Evolutionary conservation across 2,888 invertebrate genomes (phyloP), one percentile per base, ranked within the genome.

Genomic region (Atherix ibis): DNA sequence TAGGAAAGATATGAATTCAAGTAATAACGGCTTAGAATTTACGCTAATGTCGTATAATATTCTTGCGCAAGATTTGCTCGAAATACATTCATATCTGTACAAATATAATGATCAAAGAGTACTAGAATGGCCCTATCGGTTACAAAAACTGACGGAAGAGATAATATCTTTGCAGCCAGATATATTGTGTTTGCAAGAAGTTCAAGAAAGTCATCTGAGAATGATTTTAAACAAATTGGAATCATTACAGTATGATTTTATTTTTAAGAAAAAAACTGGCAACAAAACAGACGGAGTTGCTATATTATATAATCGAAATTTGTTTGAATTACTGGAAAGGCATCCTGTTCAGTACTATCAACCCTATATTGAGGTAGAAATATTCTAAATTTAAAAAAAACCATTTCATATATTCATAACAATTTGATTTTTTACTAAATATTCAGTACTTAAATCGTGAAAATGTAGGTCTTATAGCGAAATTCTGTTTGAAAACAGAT

Each of bases 221-320:
- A 63, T 66, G 31, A 76, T 79, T 52, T 76, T 66, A 48, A 54
- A 53, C 32, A 69, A 60, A 50, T 67, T 66, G 37, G 62, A 63
- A 37, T 48, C 53, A 35, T 56, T 62, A 58, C 85, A 87, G 2
- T 88, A 83, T 51, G 58, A 62, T 18, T 76, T 81, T 31, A 52
- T 84, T 4, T 94, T 71, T 54, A 88, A 91, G 58, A 79, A 81
- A 55, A 73, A 87, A 49, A 89, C 89, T 1, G 80, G 82, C 1
- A 62, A 63, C 22, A 73, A 83, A 46, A 64, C 65, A 8, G 97
- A 98, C 59, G 97, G 97, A 0, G 87, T 94, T 57, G 88, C 92
- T 1, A 79, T 92, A 27, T 81, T 85, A 51, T 94, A 74, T 55
- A 79, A 76, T 46, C 54, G 59, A 6, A 59, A 68, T 14, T 63